Evolutionary conservation across 2,888 invertebrate species (phyloP), one percentile per base, ranked within the genome.

Genomic region (Geotrupes spiniger): DNA sequence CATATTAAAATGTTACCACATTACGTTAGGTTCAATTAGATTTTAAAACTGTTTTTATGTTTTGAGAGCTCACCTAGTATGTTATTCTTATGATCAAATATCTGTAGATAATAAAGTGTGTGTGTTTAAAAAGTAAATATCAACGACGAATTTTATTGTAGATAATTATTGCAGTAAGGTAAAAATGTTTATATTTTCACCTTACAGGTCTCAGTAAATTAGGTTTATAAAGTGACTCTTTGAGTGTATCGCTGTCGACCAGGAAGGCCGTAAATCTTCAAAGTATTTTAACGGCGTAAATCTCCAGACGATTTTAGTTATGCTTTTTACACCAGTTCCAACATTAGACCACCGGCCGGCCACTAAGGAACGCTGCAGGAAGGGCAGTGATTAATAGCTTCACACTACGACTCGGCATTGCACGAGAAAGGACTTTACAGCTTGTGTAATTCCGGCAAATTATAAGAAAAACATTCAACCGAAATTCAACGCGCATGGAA

Each of bases 271-370:
- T 49, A 49, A 49, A 49, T 49, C 43, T 49, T 43, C 49, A 49
- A 49, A 39, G 49, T 43, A 42, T 49, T 43, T 49, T 43, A 39
- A 42, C 26, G 16, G 36, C 15, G 39, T 39, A 49, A 49, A 49
- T 49, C 49, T 39, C 49, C 17, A 43, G 49, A 38, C 42, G 25
- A 49, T 49, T 49, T 49, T 49, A 49, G 49, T 49, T 49, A 43
- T 49, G 37, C 37, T 44, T 44, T 44, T 44, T 44, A 44, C 21
- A 21, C 21, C 6, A 21, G 21, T 6, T 3, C 21, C 21, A 21
- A 21, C 21, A 3, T 3, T 21, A 21, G 21, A 21, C 21, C 21
- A 21, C 4, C 3, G 6, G 6, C 21, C 6, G 21, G 21, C 21
- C 21, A 21, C 21, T 6, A 21, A 4, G 21, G 11, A 12, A 37